These are phyloP conservation scores for Pemphigus obesinymphae DNA, from an alignment of 1,140 invertebrate genomes.

Conservation along the genomic window DNA sequence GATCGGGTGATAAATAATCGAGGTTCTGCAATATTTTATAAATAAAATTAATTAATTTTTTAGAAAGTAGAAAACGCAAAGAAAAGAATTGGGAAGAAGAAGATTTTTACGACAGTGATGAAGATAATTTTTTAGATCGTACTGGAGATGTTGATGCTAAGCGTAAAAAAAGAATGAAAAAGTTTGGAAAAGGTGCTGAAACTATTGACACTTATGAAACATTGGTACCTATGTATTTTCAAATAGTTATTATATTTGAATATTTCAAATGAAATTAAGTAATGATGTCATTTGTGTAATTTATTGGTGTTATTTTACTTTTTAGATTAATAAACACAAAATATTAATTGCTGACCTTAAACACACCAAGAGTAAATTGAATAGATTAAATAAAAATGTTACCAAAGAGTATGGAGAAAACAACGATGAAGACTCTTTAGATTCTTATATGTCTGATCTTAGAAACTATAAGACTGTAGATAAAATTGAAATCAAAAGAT, in stretches of 20 bases:
- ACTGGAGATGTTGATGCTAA: constrained; percentile 90
- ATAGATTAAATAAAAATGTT: constrained; percentile 28
- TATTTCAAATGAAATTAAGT: not conserved
- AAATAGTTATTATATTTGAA: not conserved
- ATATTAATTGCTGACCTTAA: constrained; percentile 57
- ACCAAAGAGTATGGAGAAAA: constrained; percentile 35
- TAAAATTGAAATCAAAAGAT: constrained; percentile 56
- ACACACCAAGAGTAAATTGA: constrained; percentile 47
- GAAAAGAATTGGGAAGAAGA: constrained; percentile 77
- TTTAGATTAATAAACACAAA: constrained; percentile 65
- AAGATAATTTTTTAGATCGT: constrained; percentile 91
- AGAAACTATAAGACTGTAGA: constrained; percentile 50
- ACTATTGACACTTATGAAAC: constrained; percentile 73
- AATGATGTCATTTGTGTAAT: not conserved
- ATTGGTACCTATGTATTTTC: constrained; percentile 53
- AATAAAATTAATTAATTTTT: constrained; percentile 43
- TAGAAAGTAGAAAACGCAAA: constrained; percentile 65
- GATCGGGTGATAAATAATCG: too few relatives aligned
- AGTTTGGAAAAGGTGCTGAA: constrained; percentile 58
- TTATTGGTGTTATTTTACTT: not conserved
- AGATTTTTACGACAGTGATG: constrained; percentile 95
- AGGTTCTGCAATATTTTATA: constrained; percentile 19
- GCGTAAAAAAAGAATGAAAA: constrained; percentile 69
- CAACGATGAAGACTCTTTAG: constrained; percentile 62
- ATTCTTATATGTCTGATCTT: constrained; percentile 69